phyloP scores from a whole-genome alignment of 2,113 vertebrate species.

The Pseudonaja textilis region DNA sequence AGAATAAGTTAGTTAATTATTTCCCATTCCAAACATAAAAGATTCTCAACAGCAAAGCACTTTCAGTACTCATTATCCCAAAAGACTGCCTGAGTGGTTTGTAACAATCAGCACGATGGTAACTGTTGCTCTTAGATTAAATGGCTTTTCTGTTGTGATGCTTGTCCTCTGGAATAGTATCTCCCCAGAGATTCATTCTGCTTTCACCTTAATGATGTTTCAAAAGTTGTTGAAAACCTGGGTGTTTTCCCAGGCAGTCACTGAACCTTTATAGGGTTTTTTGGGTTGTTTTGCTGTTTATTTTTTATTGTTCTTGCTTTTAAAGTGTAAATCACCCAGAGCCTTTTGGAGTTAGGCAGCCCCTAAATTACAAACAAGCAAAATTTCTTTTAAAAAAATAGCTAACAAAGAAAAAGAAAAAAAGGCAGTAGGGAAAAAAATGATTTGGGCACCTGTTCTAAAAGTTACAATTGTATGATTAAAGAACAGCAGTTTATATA shows the following conservation, averaged over 20 bases:
- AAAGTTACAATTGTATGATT: background rate
- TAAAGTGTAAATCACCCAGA: background rate
- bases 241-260: background rate
- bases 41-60: background rate
- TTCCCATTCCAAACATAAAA: background rate
- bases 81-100: background rate
- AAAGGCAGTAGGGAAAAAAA: background rate
- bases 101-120: background rate
- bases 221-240: background rate
- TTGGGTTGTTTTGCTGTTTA: background rate
- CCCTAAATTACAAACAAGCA: background rate
- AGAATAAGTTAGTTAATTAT: slow-evolving; percentile 38
- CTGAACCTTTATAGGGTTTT: background rate
- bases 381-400: background rate
- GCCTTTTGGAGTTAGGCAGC: background rate
- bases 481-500: background rate
- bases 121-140: background rate
- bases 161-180: background rate
- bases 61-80: background rate
- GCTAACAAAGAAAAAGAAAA: background rate
- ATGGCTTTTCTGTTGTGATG: background rate
- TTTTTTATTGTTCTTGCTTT: background rate
- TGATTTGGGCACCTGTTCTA: background rate
- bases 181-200: background rate
- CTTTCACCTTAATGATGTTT: background rate